Evolutionary conservation across 2,888 invertebrate genomes (phyloP), one percentile per base, ranked within the genome.

Genomic region (Melanotus villosus): DNA sequence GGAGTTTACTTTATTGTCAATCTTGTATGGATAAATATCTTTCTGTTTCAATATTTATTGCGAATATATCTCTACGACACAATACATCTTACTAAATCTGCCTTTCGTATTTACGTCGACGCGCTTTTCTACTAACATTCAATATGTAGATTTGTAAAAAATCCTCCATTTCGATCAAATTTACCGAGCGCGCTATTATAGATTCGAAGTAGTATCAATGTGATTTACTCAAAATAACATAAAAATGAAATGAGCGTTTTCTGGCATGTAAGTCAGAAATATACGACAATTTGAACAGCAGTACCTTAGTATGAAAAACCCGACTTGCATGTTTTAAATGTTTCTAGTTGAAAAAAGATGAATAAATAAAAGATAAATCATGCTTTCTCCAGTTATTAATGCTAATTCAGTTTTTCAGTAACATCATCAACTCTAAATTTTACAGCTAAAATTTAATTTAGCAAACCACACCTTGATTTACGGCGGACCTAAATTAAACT

Each of bases 61-160:
- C 32, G 32, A 52, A 52, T 52, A 9, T 45, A 19, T 59, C 45
- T 12, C 19, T 23, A 23, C 19, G 30, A 47, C 18, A 34, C 32
- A 45, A 47, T 45, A 26, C 16, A 23, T 50, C 50, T 52, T 52
- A 32, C 32, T 14, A 12, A 18, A 62, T 34, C 34, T 50, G 23
- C 62, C 47, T 30, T 62, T 62, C 19, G 26, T 60, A 43, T 32
- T 30, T 19, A 45, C 30, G 14, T 34, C 30, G 30, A 45, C 47
- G 19, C 52, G 56, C 41, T n/a, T 56, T 21, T 41, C 26, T 64
- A 64, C 41, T 52, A 26, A 41, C 26, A 64, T 63, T 64, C 64
- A 43, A 43, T 64, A 64, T 64, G 64, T 54, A 64, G 41, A 64
- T 64, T 64, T 64, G 14, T 56, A 23, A 64, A 64, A 64, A 54